These are phyloP conservation scores for Holacanthella duospinosa DNA, from an alignment of 2,888 invertebrate species.

Conservation along the genomic window DNA sequence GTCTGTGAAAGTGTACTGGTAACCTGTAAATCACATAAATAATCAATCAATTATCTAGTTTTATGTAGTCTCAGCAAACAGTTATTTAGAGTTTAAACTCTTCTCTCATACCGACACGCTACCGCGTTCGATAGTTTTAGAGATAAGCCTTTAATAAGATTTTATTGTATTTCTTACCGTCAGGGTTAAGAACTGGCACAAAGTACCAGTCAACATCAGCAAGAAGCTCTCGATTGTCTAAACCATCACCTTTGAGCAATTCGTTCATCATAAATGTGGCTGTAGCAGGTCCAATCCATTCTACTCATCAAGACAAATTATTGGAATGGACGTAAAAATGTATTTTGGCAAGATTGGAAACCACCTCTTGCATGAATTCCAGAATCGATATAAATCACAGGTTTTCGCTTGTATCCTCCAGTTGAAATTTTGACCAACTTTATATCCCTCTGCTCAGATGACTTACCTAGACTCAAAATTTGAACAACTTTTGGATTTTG, in stretches of 20 bases:
- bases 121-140: not conserved
- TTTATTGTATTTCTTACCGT: not conserved
- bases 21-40: too few species aligned
- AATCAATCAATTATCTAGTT: too few species aligned
- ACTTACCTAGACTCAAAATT: conserved; percentile 58
- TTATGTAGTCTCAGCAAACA: too few species aligned
- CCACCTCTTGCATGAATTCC: conserved; percentile 81
- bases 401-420: conserved; percentile 44
- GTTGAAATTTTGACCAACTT: conserved; percentile 42
- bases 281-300: conserved; percentile 46
- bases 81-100: too few species aligned
- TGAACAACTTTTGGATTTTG: conserved; percentile 56
- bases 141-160: not conserved
- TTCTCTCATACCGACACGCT: too few species aligned
- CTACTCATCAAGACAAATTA: not conserved
- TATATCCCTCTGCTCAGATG: conserved; percentile 57
- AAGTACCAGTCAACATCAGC: conserved; percentile 56
- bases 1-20: too few species aligned
- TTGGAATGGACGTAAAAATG: not conserved
- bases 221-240: conserved; percentile 34
- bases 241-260: conserved; percentile 39
- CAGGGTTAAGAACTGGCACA: conserved; percentile 58
- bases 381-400: conserved; percentile 46
- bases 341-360: conserved; percentile 49
- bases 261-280: conserved; percentile 61